These are phyloP conservation scores for Lerema accius DNA, from an alignment of 1,140 invertebrate genomes.

Conservation along the genomic window DNA sequence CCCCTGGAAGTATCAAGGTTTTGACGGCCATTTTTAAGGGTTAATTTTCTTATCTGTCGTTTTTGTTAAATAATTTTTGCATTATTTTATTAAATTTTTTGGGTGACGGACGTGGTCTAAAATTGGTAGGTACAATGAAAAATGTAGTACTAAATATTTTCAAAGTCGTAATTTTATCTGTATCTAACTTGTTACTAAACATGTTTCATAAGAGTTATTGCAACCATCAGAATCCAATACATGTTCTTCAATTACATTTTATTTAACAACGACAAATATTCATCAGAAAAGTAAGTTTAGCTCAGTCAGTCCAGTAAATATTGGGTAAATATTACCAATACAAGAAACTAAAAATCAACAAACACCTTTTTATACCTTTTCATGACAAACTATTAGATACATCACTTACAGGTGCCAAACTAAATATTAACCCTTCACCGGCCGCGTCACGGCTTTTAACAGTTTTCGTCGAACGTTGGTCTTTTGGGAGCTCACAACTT, in stretches of 20 bases:
- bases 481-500: slow-evolving; percentile 17
- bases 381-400: slow-evolving; percentile 20
- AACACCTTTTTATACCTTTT: slow-evolving; percentile 1
- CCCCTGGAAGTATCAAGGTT: slow-evolving; percentile 26
- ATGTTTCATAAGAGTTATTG: too few species aligned
- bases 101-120: neutral
- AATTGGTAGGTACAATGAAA: too few species aligned
- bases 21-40: slow-evolving; percentile 13
- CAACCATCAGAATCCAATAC: too few species aligned
- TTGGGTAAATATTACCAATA: neutral
- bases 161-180: too few species aligned
- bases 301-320: too few species aligned
- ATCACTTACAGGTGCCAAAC: slow-evolving; percentile 31
- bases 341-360: neutral
- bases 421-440: slow-evolving; percentile 34
- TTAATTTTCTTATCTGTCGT: slow-evolving; percentile 2
- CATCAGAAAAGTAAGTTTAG: too few species aligned
- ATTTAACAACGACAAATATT: too few species aligned
- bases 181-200: too few species aligned
- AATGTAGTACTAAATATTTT: too few species aligned
- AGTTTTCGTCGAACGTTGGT: slow-evolving; percentile 16
- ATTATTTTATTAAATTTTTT: neutral
- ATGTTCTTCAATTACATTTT: too few species aligned
- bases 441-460: slow-evolving; percentile 27
- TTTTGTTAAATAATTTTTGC: neutral